A percentile compares a stretch with the other conserved stretches of the same genome.
phyloP scores from a whole-genome alignment of 2,888 invertebrate genomes.

The Pantelozetes paolii region DNA sequence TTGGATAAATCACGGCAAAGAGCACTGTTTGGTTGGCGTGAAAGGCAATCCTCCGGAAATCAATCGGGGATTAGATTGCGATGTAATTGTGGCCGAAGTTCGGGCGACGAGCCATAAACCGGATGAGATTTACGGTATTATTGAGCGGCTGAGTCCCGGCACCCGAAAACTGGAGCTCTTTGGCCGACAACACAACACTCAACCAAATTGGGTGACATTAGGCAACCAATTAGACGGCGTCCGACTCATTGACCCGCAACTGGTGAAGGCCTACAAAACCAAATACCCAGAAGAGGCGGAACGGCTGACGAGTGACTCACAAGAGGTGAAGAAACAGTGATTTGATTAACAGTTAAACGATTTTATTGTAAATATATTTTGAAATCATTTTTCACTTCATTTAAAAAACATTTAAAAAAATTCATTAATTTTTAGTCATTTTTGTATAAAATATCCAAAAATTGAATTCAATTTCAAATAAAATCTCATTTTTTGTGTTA shows the following conservation, averaged over 20 bases:
- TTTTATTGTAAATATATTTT: no score
- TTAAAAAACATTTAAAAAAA: no score
- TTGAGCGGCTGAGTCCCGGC: conserved; percentile 91
- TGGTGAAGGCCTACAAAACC: conserved; percentile 78
- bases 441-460: no score
- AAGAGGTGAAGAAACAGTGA: neutral
- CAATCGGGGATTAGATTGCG: conserved; percentile 90
- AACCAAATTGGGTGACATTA: conserved; percentile 92
- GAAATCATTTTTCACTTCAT: no score
- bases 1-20: conserved; percentile 98
- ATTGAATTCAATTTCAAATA: no score
- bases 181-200: conserved; percentile 93
- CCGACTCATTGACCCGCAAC: conserved; percentile 80
- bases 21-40: conserved; percentile 94
- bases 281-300: conserved; percentile 71
- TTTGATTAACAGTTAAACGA: no score
- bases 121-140: conserved; percentile 97
- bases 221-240: conserved; percentile 97
- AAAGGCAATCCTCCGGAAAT: conserved; percentile 87
- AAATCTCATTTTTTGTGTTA: no score
- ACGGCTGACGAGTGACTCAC: neutral
- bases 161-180: conserved; percentile 95
- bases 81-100: conserved; percentile 97
- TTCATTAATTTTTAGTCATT: no score
- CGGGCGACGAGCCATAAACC: conserved; percentile 97